Base-by-base conservation (phyloP, 2,888 invertebrate species). In the Parapristionchus giblindavisi region DNA sequence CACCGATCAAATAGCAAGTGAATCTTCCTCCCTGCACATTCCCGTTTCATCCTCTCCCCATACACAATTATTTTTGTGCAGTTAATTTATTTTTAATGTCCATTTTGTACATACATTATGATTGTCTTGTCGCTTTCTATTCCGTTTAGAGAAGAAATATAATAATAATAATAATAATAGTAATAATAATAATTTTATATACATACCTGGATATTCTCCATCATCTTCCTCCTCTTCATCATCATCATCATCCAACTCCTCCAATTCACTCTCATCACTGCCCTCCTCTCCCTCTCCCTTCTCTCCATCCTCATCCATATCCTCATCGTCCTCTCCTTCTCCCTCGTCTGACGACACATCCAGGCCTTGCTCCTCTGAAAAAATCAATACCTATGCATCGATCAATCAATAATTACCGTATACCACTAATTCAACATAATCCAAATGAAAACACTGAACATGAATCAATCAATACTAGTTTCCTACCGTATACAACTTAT, bases 261-360 rank as follows among this genome's bases (percentile, higher is more conserved):
- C 61, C 14, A n/a, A n/a, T n/a, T 32, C 51, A 6, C 54, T 32
- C 2, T 68, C 56, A 27, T 56, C 56, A 17, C 11, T 34, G 4
- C 29, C 56, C 56, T 51, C 56, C 70, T 38, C 56, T 21, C 52
- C 52, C 5, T 38, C 5, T 2, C 63, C 8, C 17, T 43, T 43
- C 63, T 65, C 43, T 38, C 36, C 36, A 11, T 56, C 56, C 36
- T 68, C 21, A 4, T 68, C 68, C 54, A n/a, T 43, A 0, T 3
- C 52, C 29, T 38, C 40, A 3, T 56, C 40, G 40, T 56, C 56
- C 56, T 71, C 56, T 4, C 56, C 70, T 4, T 56, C 56, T 24
- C 56, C 70, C n/a, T 71, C 70, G 24, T 71, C 70, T 21, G 70
- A 71, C 38, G 70, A 71, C 11, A n/a, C 70, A 11, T 54, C 70